Evolutionary conservation across 30 jellyfish, hydroid and myxozoan genomes (phyloP).

Genomic region (Rhopilema esculentum): DNA sequence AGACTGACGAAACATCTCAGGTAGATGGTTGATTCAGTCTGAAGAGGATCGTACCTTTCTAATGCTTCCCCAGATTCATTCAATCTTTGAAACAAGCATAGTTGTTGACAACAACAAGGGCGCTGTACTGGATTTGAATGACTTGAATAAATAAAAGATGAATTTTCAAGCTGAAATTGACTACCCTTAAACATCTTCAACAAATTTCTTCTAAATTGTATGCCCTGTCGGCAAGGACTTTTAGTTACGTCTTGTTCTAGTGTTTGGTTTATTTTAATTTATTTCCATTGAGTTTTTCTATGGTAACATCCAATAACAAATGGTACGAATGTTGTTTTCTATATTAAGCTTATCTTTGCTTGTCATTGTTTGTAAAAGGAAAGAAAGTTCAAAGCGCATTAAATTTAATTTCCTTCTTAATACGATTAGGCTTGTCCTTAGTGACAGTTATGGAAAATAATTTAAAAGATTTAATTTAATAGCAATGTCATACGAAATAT

Average conservation of each 20-base stretch:
- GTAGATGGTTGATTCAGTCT: conserved; percentile 38
- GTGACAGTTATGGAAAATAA: background rate
- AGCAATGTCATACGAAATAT: background rate
- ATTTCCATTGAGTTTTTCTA: no score
- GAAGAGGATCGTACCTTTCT: background rate
- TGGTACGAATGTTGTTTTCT: background rate
- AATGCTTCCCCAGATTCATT: background rate
- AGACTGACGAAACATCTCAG: conserved; percentile 35
- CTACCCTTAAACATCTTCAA: background rate
- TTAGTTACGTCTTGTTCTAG: background rate
- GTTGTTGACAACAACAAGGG: background rate
- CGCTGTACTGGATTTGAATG: background rate
- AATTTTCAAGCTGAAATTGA: background rate
- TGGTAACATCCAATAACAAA: no score
- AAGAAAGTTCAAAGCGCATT: background rate
- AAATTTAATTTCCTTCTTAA: background rate
- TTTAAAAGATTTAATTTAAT: background rate
- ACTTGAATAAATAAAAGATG: background rate
- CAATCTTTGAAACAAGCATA: background rate
- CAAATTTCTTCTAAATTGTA: background rate
- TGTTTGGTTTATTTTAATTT: background rate
- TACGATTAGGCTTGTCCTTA: background rate
- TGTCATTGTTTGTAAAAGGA: background rate
- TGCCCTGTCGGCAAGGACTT: background rate
- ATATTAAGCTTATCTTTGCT: background rate